Percentiles rank a stretch among this genome's conserved stretches.
phyloP scores from a whole-genome alignment of 2,797 vertebrate species.

The Microtus californicus region DNA sequence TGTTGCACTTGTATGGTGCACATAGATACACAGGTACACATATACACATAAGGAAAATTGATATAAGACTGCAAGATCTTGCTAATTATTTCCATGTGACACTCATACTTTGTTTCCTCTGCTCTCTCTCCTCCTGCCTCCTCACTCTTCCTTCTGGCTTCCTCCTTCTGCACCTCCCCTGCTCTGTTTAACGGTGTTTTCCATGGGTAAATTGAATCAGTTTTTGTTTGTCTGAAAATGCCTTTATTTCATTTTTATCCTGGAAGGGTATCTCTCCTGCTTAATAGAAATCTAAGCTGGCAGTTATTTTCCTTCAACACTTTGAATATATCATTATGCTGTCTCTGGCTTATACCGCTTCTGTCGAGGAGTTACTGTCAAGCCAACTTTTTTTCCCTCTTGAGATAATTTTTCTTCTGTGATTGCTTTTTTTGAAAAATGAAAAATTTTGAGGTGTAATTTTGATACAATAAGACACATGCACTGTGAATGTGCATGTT shows the following conservation, averaged over 20 bases:
- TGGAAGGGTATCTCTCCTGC: constrained; percentile 2
- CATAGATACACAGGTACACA: background rate
- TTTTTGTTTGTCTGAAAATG: constrained; percentile 1
- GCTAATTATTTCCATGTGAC: background rate
- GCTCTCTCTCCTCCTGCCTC: background rate
- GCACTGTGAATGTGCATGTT: background rate
- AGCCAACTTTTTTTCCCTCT: constrained; percentile 48
- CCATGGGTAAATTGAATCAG: background rate
- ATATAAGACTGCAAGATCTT: background rate
- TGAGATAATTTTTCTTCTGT: constrained; percentile 43
- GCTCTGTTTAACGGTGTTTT: background rate
- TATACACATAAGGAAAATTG: background rate
- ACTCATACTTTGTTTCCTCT: fast-evolving
- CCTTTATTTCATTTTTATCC: background rate
- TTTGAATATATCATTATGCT: constrained; percentile 25
- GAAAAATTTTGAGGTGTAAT: constrained; percentile 40
- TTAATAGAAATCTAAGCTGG: constrained; percentile 1
- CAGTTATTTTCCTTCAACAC: constrained; percentile 9
- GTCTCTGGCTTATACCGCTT: constrained; percentile 49
- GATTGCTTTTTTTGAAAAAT: constrained; percentile 41
- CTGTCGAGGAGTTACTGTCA: constrained; percentile 31
- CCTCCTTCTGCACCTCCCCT: background rate
- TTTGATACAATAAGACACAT: constrained; percentile 2
- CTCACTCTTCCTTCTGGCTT: too few species aligned
- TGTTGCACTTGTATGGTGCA: background rate